Conservation (phyloP, 2,888 invertebrate genomes). For the Cerceris rybyensis region DNA sequence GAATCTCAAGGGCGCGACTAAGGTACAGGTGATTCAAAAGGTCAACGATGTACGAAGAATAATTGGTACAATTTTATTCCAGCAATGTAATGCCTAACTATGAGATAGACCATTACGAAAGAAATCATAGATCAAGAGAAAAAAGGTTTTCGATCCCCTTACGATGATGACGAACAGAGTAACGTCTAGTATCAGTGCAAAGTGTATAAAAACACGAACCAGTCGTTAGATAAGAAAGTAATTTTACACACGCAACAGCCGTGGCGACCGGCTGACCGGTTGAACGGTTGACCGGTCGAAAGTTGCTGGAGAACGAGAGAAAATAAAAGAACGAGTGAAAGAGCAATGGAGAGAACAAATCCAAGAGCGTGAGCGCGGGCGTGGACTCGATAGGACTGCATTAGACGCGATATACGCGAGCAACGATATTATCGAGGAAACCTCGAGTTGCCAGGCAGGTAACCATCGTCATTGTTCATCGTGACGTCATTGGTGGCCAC, state of each 20-base stretch:
- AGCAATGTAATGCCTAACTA: too few species aligned
- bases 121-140: too few species aligned
- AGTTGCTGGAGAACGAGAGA: too few species aligned
- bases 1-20: too few species aligned
- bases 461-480: slow-evolving; percentile 40
- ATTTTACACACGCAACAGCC: slow-evolving; percentile 10
- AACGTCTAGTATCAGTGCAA: background rate
- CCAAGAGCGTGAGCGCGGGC: slow-evolving; percentile 3
- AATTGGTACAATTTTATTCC: too few species aligned
- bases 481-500: slow-evolving; percentile 51
- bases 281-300: too few species aligned
- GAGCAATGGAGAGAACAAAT: background rate
- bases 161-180: background rate
- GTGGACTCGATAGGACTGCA: slow-evolving; percentile 24
- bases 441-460: slow-evolving; percentile 28
- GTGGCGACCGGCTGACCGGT: too few species aligned
- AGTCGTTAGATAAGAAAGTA: slow-evolving; percentile 25
- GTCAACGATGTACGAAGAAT: too few species aligned
- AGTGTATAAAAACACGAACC: background rate
- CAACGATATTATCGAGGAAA: slow-evolving; percentile 40
- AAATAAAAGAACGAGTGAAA: slow-evolving; percentile 17
- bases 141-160: too few species aligned
- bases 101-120: too few species aligned
- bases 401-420: slow-evolving; percentile 25
- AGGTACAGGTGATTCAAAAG: too few species aligned